phyloP scores from a whole-genome alignment of 2,797 vertebrate species.

The Lutjanus campechanus region DNA sequence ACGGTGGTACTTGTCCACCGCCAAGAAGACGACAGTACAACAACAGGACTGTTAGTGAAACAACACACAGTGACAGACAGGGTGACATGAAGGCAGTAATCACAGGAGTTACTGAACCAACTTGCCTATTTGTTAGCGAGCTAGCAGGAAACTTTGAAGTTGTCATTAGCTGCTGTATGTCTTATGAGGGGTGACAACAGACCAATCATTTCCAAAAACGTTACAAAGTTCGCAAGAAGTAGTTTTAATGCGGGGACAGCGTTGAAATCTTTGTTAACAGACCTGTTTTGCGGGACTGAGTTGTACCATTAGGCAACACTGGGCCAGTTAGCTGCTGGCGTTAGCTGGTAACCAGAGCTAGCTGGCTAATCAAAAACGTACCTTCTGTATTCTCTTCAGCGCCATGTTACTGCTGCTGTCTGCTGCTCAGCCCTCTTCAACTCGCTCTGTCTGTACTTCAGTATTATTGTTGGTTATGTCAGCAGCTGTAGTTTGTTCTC shows the following conservation, averaged over 20 bases:
- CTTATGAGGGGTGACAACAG: slow-evolving; percentile 34
- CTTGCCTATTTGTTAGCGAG: slow-evolving; percentile 34
- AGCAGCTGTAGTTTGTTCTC: slow-evolving; percentile 68
- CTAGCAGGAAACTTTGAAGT: slow-evolving; percentile 48
- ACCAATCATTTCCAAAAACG: background rate
- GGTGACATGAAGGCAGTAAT: background rate
- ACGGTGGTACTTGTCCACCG: background rate
- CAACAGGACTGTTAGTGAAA: background rate
- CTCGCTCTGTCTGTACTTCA: background rate
- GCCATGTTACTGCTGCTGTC: slow-evolving; percentile 64
- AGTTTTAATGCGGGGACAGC: accelerated
- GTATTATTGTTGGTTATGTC: slow-evolving; percentile 56
- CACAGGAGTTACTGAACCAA: slow-evolving; percentile 11
- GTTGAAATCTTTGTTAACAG: background rate
- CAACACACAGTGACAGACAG: no score
- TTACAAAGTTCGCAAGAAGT: background rate
- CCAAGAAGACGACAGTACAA: background rate
- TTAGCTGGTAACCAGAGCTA: slow-evolving; percentile 33
- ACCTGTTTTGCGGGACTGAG: background rate
- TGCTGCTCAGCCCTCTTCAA: slow-evolving; percentile 5
- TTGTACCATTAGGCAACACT: slow-evolving; percentile 20
- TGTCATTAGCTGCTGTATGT: slow-evolving; percentile 8
- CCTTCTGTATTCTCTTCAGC: slow-evolving; percentile 79
- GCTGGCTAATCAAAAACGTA: slow-evolving; percentile 58
- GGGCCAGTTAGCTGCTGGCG: slow-evolving; percentile 44